Evolutionary conservation across 2,797 vertebrate species (phyloP).

Genomic region (Astyanax mexicanus): DNA sequence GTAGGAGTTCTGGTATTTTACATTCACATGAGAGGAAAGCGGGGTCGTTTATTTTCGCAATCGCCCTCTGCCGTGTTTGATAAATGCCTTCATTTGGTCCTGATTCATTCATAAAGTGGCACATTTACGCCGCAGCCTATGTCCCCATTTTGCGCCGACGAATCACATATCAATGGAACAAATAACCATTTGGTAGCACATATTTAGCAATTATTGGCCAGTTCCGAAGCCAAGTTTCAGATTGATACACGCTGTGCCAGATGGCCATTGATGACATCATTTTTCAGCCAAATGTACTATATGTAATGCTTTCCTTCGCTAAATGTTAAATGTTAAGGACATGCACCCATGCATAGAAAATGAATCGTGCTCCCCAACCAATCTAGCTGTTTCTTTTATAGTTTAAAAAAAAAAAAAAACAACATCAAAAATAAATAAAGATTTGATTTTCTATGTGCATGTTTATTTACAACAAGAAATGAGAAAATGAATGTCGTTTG

Average conservation of each 20-base stretch:
- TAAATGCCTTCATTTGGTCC: conserved; percentile 51
- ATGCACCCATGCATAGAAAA: conserved; percentile 36
- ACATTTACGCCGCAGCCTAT: conserved; percentile 45
- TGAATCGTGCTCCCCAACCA: conserved; percentile 25
- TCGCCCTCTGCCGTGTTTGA: conserved; percentile 35
- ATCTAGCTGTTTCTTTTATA: conserved; percentile 32
- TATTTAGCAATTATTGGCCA: conserved; percentile 64
- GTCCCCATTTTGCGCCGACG: conserved; percentile 22
- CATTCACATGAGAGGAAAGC: conserved; percentile 36
- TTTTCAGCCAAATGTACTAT: conserved; percentile 56
- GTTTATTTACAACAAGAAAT: conserved; percentile 8
- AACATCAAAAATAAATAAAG: conserved; percentile 27
- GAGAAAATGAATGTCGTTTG: conserved; percentile 45
- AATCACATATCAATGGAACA: conserved; percentile 51
- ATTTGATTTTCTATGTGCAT: conserved; percentile 24
- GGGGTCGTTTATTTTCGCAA: conserved; percentile 43
- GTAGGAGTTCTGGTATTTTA: conserved; percentile 33
- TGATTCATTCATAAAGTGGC: conserved; percentile 56
- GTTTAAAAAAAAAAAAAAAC: conserved; percentile 33
- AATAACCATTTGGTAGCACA: conserved; percentile 60
- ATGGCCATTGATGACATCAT: conserved; percentile 60
- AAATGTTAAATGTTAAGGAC: conserved; percentile 47
- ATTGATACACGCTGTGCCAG: conserved; percentile 58
- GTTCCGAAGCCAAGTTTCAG: conserved; percentile 59
- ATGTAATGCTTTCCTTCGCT: conserved; percentile 59